Base-by-base conservation (phyloP, 2,797 vertebrate genomes). In the Hozukius guyotensis region DNA sequence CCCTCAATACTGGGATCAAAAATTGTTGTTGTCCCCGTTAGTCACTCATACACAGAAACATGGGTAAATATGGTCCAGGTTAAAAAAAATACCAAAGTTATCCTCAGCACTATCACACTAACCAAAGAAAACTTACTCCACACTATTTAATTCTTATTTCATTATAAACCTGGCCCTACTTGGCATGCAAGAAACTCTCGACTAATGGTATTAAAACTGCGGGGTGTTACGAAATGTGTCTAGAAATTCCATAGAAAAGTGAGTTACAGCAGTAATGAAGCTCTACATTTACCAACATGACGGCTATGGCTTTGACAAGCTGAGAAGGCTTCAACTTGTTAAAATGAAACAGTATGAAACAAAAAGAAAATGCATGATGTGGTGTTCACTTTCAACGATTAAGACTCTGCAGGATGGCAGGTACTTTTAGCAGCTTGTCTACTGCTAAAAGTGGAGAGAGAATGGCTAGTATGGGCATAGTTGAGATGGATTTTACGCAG, bases 221-320 rank as follows among this genome's bases (percentile, higher is more conserved):
- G 24, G 6, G 71, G 52, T 49, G 22, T 66, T 90, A 83, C 6
- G 57, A 86, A 90, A 91, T 25, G 72, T 24, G 56, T 86, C 69
- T 87, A 92, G 38, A 92, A 87, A 87, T 66, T 49, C 49, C 36
- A 64, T 91, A 92, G 62, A 92, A 92, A 92, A 91, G 81, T 80
- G 81, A 81, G 32, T 74, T 34, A 69, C 32, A 75, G 77, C 60
- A 59, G 36, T 57, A 25, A 83, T 57, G 69, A 77, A 79, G 63
- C 9, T 56, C 25, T 24, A 80, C 53, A 66, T 67, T 75, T 80
- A 80, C 64, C 72, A 87, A 89, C 34, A 18, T 14, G 53, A 72
- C 16, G 11, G 81, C 57, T 86, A 86, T 80, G 89, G 87, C 89
- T 90, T 80, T 31, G 68, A 84, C 32, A 18, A 57, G 62, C 42